Evolutionary conservation across 2,888 invertebrate species (phyloP), one percentile per base, ranked within the genome.

Genomic region (Clanis bilineata): DNA sequence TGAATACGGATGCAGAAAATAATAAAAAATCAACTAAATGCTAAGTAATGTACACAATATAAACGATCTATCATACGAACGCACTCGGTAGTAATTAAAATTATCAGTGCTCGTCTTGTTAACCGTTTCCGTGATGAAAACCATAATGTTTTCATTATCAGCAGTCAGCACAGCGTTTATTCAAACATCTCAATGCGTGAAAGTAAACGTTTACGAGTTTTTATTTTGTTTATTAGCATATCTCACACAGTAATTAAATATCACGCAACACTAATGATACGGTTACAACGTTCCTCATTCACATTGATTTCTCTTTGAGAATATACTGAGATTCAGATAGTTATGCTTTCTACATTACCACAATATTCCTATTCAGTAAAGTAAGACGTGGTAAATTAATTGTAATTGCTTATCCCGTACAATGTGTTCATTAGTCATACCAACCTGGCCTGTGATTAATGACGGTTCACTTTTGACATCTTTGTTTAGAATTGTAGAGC

Each of bases 231-330:
- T 32, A 32, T 51, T 51, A 51, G 47, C 39, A 23, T 47, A 45
- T 58, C 47, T 58, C 58, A 63, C 61, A 57, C 47, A 56, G 73
- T 69, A 66, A 71, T 72, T 68, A 62, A 69, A 69, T 66, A 77
- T 69, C 83, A 85, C 80, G 85, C 85, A 73, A 83, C 76, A 73
- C 62, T 70, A 68, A 65, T 67, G 61, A 61, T 59, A 73, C 62
- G 64, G 68, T 69, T 68, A 68, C 73, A 74, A 75, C 74, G 75
- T 71, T 73, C 67, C 69, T 70, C 66, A 72, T 73, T 78, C 75
- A 71, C 75, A 83, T 73, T 74, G 82, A 77, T 85, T 85, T 85
- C 85, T 79, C 83, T 76, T 77, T 70, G 76, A 74, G 72, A 74
- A 77, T 76, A 44, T 25, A 59, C 45, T 41, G 25, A 38, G 43